phyloP scores from a whole-genome alignment of 2,888 invertebrate genomes.

The Eristalis intricaria region DNA sequence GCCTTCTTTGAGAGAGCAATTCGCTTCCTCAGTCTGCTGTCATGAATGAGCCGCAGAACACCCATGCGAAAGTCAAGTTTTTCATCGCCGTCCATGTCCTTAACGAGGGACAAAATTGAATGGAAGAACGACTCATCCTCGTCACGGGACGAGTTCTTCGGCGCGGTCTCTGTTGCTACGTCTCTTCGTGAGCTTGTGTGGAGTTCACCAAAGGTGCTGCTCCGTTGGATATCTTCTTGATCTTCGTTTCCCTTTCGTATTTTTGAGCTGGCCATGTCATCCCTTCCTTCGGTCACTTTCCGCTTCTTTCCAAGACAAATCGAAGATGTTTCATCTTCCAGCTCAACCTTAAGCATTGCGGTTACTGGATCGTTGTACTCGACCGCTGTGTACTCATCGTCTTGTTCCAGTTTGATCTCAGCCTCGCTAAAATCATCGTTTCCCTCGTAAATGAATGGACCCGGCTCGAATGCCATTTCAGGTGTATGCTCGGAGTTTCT shows the following conservation, averaged over 20 bases:
- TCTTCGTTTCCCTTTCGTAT: background rate
- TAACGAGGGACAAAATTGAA: slow-evolving; percentile 25
- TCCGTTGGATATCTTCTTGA: background rate
- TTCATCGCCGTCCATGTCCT: slow-evolving; percentile 36
- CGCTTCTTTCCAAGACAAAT: background rate
- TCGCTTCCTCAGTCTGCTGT: background rate
- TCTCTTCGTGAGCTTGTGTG: background rate
- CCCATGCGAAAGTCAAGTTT: slow-evolving; percentile 44
- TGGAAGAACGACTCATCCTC: slow-evolving; percentile 45
- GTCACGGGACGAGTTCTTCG: background rate
- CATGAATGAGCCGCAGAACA: slow-evolving; percentile 27
- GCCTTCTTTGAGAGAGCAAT: background rate
- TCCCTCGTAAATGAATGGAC: background rate
- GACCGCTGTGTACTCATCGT: background rate
- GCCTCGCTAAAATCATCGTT: background rate
- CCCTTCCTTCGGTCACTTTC: background rate
- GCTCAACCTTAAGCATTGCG: background rate
- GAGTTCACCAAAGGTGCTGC: background rate
- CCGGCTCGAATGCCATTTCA: background rate
- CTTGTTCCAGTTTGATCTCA: background rate
- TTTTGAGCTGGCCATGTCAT: background rate
- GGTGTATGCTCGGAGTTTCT: background rate
- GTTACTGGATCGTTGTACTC: background rate
- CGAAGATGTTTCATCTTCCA: background rate
- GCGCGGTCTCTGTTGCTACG: background rate